Percentiles rank a stretch among this genome's conserved stretches.
These are phyloP conservation scores for Anoplius nigerrimus DNA, from an alignment of 2,888 invertebrate genomes.

Conservation along the genomic window DNA sequence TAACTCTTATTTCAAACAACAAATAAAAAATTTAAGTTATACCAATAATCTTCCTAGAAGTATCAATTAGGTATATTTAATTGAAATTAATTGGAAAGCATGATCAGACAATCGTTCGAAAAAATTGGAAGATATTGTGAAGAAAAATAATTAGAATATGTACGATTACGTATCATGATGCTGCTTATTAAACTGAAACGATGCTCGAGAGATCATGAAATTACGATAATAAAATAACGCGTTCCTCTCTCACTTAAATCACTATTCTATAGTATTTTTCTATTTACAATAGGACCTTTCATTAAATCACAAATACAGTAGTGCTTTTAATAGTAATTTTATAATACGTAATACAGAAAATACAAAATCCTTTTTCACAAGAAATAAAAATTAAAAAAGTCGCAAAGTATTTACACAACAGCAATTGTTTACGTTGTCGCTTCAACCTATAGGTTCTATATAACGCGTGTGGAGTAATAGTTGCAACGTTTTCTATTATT, in stretches of 20 bases:
- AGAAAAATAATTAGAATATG: too few relatives aligned
- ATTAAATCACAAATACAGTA: conserved; percentile 45
- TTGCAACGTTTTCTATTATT: conserved; percentile 16
- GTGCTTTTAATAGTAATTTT: conserved; percentile 39
- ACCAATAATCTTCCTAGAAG: too few relatives aligned
- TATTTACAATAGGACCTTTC: conserved; percentile 46
- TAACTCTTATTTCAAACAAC: too few relatives aligned
- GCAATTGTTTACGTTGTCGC: conserved; percentile 37
- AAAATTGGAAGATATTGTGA: too few relatives aligned
- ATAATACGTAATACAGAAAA: conserved; percentile 49
- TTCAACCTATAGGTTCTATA: conserved; percentile 1
- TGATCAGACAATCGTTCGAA: too few relatives aligned
- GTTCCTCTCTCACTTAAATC: conserved; percentile 24
- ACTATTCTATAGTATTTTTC: conserved; percentile 32
- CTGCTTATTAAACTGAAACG: not conserved
- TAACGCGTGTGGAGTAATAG: conserved; percentile 10
- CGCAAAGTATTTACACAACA: conserved; percentile 51
- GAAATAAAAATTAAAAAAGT: conserved; percentile 49
- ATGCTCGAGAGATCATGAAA: not conserved
- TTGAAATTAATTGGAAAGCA: too few relatives aligned
- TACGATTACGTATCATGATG: not conserved
- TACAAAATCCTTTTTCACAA: conserved; percentile 51
- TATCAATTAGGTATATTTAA: too few relatives aligned
- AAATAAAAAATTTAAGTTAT: too few relatives aligned
- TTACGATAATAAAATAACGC: conserved; percentile 22